Evolutionary conservation across 2,888 invertebrate genomes (phyloP).

Genomic region (Augiades crinisus): DNA sequence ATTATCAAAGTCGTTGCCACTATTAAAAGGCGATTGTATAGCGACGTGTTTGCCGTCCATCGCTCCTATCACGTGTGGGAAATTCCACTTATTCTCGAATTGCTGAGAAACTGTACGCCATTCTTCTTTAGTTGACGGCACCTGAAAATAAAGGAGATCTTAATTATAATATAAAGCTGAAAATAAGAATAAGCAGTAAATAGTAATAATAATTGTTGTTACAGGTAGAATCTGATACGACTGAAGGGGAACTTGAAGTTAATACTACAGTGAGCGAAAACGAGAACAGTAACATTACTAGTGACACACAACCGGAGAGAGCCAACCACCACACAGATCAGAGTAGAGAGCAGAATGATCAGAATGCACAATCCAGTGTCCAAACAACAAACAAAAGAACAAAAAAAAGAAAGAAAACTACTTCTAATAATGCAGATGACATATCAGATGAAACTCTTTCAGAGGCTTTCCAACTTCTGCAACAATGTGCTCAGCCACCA

Average conservation of each 20-base stretch:
- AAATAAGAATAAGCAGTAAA: slow-evolving; percentile 27
- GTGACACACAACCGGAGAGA: slow-evolving; percentile 30
- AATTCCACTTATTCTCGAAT: slow-evolving; percentile 43
- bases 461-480: slow-evolving; percentile 35
- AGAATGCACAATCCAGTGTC: slow-evolving; percentile 28
- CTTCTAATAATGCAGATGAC: slow-evolving; percentile 31
- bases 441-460: slow-evolving; percentile 38
- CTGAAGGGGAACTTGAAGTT: slow-evolving; percentile 29
- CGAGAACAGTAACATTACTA: slow-evolving; percentile 32
- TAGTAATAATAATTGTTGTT: slow-evolving; percentile 31
- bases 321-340: slow-evolving; percentile 28
- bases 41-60: slow-evolving; percentile 46
- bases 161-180: slow-evolving; percentile 25
- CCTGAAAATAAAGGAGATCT: slow-evolving; percentile 30
- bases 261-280: slow-evolving; percentile 31
- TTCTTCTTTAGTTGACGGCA: slow-evolving; percentile 34
- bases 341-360: slow-evolving; percentile 25
- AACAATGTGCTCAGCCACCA: slow-evolving; percentile 36
- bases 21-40: slow-evolving; percentile 40
- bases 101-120: slow-evolving; percentile 37
- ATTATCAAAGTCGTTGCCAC: slow-evolving; percentile 38
- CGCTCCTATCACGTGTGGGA: slow-evolving; percentile 44
- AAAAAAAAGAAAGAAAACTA: slow-evolving; percentile 34
- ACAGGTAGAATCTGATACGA: slow-evolving; percentile 27
- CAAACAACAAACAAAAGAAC: slow-evolving; percentile 31